Evolutionary conservation across 2,113 vertebrate genomes (phyloP).

Genomic region (Balaenoptera acutorostrata): DNA sequence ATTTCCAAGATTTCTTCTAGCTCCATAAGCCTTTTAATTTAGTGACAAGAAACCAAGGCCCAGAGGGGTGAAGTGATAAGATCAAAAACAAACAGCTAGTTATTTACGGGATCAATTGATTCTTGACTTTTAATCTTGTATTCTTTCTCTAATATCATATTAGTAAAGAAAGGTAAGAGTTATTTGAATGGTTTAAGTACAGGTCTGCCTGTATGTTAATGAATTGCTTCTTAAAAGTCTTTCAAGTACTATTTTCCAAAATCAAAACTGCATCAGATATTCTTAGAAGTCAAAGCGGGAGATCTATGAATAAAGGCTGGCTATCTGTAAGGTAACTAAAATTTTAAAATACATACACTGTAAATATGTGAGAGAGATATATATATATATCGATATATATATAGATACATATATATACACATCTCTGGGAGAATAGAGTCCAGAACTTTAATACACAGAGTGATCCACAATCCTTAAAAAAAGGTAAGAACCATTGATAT

Average conservation of each 20-base stretch:
- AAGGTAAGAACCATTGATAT: not conserved
- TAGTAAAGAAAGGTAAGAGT: not conserved
- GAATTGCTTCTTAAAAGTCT: conserved; percentile 16
- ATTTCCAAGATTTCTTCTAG: not conserved
- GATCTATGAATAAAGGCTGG: not conserved
- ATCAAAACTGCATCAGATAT: not conserved
- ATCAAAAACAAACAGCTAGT: not conserved
- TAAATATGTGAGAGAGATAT: not conserved
- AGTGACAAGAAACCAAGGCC: not conserved
- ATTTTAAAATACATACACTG: not conserved
- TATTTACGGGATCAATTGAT: not conserved
- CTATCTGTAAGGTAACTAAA: not conserved
- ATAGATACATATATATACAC: no score
- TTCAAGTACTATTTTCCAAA: not conserved
- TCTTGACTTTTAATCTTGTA: not conserved
- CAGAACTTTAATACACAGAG: not conserved
- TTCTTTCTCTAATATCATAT: not conserved
- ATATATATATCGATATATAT: not conserved
- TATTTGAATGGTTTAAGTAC: not conserved
- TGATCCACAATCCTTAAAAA: not conserved
- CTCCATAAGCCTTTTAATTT: not conserved
- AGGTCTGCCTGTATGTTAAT: not conserved
- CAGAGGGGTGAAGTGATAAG: not conserved
- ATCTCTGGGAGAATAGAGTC: not conserved
- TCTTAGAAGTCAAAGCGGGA: not conserved